phyloP scores from a whole-genome alignment of 2,888 invertebrate genomes.

The Arge pagana region DNA sequence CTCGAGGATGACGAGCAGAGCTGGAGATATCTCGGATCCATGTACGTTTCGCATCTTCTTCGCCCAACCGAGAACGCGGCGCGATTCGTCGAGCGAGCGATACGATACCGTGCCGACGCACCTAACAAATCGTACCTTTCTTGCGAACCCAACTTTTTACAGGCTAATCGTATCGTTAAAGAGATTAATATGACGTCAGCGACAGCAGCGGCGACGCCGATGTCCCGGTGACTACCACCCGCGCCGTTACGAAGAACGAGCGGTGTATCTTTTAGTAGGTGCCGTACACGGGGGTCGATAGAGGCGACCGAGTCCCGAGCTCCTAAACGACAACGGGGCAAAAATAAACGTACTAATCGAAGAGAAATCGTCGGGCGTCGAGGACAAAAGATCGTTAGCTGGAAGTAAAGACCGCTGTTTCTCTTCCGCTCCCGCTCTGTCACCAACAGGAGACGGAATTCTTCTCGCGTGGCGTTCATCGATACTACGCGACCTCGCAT shows the following conservation, averaged over 20 bases:
- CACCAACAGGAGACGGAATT: too few species aligned
- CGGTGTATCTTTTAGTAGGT: conserved; percentile 30
- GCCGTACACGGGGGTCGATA: conserved; percentile 5
- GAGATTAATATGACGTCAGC: conserved; percentile 52
- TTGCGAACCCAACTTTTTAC: too few species aligned
- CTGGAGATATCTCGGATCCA: too few species aligned
- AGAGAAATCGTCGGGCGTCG: conserved; percentile 17
- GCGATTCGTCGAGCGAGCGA: conserved; percentile 11
- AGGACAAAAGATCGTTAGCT: conserved; percentile 21
- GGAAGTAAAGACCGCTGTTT: too few species aligned
- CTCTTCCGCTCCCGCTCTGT: too few species aligned
- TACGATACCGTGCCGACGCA: conserved; percentile 24
- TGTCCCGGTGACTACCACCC: too few species aligned
- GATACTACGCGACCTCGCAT: too few species aligned
- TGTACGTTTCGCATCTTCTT: too few species aligned
- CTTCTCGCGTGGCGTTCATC: too few species aligned
- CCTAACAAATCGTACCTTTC: too few species aligned
- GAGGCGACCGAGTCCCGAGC: neutral
- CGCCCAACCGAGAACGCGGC: conserved; percentile 8
- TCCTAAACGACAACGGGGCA: conserved; percentile 2
- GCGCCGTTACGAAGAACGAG: conserved; percentile 38
- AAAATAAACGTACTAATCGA: conserved; percentile 14
- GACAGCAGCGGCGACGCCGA: conserved; percentile 42
- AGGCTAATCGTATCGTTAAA: conserved; percentile 47
- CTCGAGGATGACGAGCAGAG: too few species aligned